Conservation (phyloP, 2,888 invertebrate species). For the Polydesmus complanatus region DNA sequence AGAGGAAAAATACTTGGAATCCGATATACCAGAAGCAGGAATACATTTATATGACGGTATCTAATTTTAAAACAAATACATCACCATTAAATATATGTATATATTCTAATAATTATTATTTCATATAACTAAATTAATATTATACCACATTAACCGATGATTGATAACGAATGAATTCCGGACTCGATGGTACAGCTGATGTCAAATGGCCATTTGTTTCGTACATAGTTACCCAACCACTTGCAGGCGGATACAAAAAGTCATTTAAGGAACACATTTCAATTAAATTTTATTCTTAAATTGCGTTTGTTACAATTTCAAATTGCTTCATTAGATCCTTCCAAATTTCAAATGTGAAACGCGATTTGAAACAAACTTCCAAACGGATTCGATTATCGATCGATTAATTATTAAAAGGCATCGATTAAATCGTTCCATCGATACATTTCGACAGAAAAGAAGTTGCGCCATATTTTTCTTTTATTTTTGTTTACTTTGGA, state of each 20-base stretch:
- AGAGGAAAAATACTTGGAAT: background rate
- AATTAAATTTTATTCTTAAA: background rate
- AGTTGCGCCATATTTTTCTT: too few species aligned
- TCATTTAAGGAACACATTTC: constrained; percentile 11
- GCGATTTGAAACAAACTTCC: too few species aligned
- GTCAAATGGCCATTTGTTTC: constrained; percentile 11
- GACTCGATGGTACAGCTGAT: background rate
- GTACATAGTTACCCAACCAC: constrained; percentile 8
- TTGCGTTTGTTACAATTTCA: background rate
- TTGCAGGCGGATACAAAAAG: constrained; percentile 11
- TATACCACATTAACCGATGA: background rate
- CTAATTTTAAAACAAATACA: too few species aligned
- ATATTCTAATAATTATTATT: background rate
- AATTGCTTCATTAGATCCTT: too few species aligned
- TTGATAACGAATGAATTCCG: background rate
- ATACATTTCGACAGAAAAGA: too few species aligned
- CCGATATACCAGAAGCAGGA: background rate
- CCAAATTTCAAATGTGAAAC: too few species aligned
- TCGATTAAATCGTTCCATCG: too few species aligned
- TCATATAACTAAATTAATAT: background rate
- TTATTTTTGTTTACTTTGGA: too few species aligned
- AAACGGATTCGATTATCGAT: too few species aligned
- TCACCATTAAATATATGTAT: too few species aligned
- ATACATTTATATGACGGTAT: background rate
- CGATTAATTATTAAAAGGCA: too few species aligned